phyloP scores from a whole-genome alignment of 2,888 invertebrate genomes.

The Neocrepidodera transversa region DNA sequence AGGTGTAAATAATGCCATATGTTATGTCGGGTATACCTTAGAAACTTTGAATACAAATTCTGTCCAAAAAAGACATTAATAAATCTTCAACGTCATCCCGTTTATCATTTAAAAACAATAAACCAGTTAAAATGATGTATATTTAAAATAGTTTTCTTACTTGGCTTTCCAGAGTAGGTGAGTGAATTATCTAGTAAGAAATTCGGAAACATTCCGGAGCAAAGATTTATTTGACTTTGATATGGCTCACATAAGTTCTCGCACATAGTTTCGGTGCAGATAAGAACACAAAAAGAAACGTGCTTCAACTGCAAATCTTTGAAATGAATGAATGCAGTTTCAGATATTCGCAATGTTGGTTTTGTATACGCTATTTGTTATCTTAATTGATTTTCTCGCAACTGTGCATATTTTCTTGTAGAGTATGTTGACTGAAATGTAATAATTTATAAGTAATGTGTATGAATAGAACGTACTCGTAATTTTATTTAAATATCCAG shows the following conservation, averaged over 20 bases:
- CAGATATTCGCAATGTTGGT: slow-evolving; percentile 10
- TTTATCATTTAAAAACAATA: too few relatives aligned
- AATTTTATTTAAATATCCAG: too few relatives aligned
- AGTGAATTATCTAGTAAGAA: slow-evolving; percentile 16
- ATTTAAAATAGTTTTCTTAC: slow-evolving; percentile 8
- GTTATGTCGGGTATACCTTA: too few relatives aligned
- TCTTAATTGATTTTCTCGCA: slow-evolving; percentile 10
- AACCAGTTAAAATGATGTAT: too few relatives aligned
- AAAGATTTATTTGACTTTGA: slow-evolving; percentile 34
- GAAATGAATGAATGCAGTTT: slow-evolving; percentile 28
- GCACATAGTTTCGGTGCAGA: slow-evolving; percentile 36
- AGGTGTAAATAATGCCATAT: too few relatives aligned
- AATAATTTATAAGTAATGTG: not conserved
- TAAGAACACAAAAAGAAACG: slow-evolving; percentile 37
- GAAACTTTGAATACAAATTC: too few relatives aligned
- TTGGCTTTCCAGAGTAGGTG: slow-evolving; percentile 3
- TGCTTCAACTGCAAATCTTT: slow-evolving; percentile 31
- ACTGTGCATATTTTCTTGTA: not conserved
- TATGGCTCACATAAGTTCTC: slow-evolving; percentile 34
- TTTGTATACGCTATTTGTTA: slow-evolving; percentile 6
- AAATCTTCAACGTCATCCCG: too few relatives aligned
- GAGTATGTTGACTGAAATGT: not conserved
- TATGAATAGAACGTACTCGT: too few relatives aligned
- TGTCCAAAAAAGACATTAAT: too few relatives aligned
- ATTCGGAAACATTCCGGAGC: slow-evolving; percentile 27